Evolutionary conservation across 2,888 invertebrate species (phyloP).

Genomic region (Epinotia demarniana): DNA sequence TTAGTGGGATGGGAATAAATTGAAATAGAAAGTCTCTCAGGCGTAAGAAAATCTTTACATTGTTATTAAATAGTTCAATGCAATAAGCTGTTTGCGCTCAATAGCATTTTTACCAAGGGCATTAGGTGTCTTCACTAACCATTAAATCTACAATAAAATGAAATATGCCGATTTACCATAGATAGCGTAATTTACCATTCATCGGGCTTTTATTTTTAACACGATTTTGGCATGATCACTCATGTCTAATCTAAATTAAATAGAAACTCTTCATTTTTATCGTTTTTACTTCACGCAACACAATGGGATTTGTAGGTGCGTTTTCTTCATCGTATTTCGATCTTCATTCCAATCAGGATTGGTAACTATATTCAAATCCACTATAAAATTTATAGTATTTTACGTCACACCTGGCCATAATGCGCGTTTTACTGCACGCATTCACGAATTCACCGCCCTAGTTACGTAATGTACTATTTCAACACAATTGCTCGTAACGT

Average conservation of each 20-base stretch:
- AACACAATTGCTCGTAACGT: too few species aligned
- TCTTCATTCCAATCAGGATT: too few species aligned
- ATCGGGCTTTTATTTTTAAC: conserved; percentile 33
- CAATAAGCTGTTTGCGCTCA: conserved; percentile 28
- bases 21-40: conserved; percentile 44
- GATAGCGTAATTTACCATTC: conserved; percentile 22
- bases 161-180: conserved; percentile 19
- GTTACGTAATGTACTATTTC: too few species aligned
- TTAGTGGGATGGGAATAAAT: conserved; percentile 51
- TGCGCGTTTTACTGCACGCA: too few species aligned
- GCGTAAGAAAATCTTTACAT: conserved; percentile 42
- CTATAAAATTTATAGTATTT: too few species aligned
- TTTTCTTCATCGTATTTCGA: too few species aligned
- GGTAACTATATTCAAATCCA: too few species aligned
- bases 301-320: neutral
- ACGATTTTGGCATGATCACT: conserved; percentile 31
- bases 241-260: conserved; percentile 35
- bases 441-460: too few species aligned
- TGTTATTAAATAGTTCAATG: conserved; percentile 34
- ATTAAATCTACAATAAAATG: conserved; percentile 17
- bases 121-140: conserved; percentile 4
- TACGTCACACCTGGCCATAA: too few species aligned
- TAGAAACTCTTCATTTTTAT: conserved; percentile 34
- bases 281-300: neutral
- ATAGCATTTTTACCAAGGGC: conserved; percentile 32